Conservation (phyloP, 1,140 invertebrate genomes). For the Pissodes strobi region DNA sequence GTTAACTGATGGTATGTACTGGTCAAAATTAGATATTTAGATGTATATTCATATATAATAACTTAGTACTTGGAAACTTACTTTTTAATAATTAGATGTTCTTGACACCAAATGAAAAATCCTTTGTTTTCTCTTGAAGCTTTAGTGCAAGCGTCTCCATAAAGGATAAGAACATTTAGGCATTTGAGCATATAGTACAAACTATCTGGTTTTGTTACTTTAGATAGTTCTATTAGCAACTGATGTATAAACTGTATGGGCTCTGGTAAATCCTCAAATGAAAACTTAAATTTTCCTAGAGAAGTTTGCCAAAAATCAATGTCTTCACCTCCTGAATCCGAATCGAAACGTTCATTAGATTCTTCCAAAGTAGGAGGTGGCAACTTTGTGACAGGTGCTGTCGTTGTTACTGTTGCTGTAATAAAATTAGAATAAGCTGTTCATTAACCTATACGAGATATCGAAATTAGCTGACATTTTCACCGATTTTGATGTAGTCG, state of each 20-base stretch:
- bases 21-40: no score
- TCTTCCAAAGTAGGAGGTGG: conserved; percentile 71
- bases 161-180: conserved; percentile 87
- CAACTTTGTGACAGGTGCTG: conserved; percentile 65
- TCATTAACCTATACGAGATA: not conserved
- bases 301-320: conserved; percentile 90
- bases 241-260: conserved; percentile 92
- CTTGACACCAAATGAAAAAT: conserved; percentile 97
- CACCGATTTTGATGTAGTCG: no score
- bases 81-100: conserved; percentile 94
- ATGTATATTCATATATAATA: no score
- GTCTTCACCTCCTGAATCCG: conserved; percentile 70
- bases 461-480: no score
- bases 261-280: conserved; percentile 87
- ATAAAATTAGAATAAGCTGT: conserved; percentile 17
- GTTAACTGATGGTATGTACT: no score
- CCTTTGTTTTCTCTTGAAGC: conserved; percentile 89
- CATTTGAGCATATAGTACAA: conserved; percentile 92
- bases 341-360: conserved; percentile 69
- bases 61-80: no score
- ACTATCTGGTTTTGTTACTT: conserved; percentile 87
- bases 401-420: conserved; percentile 67
- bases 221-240: conserved; percentile 81
- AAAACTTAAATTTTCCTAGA: conserved; percentile 89
- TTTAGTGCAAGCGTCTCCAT: conserved; percentile 89